Evolutionary conservation across 2,888 invertebrate species (phyloP), one percentile per base, ranked within the genome.

Genomic region (Elmis aenea): DNA sequence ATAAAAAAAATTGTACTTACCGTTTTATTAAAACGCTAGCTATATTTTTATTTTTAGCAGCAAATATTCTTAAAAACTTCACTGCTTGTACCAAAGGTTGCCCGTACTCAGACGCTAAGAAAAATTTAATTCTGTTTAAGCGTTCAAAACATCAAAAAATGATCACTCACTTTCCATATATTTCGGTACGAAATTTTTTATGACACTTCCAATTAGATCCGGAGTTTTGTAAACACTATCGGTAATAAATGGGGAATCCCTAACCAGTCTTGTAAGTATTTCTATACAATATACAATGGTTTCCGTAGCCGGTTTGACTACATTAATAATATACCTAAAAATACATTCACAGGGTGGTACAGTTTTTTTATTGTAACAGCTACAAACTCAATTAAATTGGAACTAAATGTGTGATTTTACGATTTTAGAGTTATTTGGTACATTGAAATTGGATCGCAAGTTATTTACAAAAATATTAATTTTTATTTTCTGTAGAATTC

Each of bases 221-320:
- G 79, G 77, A 47, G 75, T 76, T 26, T 75, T 69, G 8, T 78
- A 68, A 34, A 92, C 75, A 58, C 72, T 75, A 21, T 73, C 65
- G 1, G 85, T 77, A 32, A 78, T 73, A 45, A 81, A 76, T 22
- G 75, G 67, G 5, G 88, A 90, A 62, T 91, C 86, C 56, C 91
- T 77, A 0, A 81, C 77, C 21, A 94, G 64, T 45, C 91, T 77
- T 30, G 79, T 84, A 26, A 95, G 69, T 46, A 93, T 80, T 66
- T 89, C 85, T 28, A 94, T 59, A 30, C 83, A 79, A 46, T 83
- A 81, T 9, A 81, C 75, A 0, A 89, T 79, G 39, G 83, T 83
- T 53, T 80, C 77, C 16, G 83, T 78, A 38, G 80, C 74, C 0
- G 88, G 88, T 52, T 73, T 76, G 11, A 86, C 67, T 24, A 72